Evolutionary conservation across 2,797 vertebrate genomes (phyloP).

Genomic region (Sebastes trivittatus): DNA sequence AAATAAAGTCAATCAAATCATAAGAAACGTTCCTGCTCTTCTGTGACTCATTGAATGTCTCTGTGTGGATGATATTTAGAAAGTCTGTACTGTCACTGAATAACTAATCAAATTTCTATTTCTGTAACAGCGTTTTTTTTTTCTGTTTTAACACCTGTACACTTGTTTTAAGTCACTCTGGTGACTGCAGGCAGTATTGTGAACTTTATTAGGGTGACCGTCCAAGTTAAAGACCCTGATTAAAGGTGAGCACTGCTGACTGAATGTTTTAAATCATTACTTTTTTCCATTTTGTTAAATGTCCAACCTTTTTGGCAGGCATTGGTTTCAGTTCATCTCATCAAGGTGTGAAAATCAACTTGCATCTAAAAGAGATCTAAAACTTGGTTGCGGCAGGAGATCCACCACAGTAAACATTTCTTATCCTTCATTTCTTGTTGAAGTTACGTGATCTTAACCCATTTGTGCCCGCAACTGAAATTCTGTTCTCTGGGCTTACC

Average conservation of each 20-base stretch:
- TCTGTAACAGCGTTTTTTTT: background rate
- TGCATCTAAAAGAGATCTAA: background rate
- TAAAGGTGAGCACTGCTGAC: background rate
- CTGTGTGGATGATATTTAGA: background rate
- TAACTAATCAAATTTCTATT: background rate
- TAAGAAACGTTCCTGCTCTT: background rate
- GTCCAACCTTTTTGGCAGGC: background rate
- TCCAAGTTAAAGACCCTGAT: background rate
- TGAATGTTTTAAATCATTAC: background rate
- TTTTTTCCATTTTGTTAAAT: background rate
- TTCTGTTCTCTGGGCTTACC: background rate
- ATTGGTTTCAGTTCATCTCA: background rate
- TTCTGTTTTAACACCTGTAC: background rate
- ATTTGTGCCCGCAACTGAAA: background rate
- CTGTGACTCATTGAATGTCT: conserved; percentile 8
- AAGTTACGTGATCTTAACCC: background rate
- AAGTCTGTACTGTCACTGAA: background rate
- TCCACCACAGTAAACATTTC: background rate
- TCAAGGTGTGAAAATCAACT: background rate
- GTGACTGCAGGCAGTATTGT: background rate
- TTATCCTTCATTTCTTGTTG: background rate
- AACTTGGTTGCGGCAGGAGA: background rate
- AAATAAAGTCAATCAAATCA: conserved; percentile 85
- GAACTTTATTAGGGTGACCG: too few relatives aligned
- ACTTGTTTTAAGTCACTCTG: background rate